Evolutionary conservation across 2,888 invertebrate species (phyloP).

Genomic region (Ophioninae sp.): DNA sequence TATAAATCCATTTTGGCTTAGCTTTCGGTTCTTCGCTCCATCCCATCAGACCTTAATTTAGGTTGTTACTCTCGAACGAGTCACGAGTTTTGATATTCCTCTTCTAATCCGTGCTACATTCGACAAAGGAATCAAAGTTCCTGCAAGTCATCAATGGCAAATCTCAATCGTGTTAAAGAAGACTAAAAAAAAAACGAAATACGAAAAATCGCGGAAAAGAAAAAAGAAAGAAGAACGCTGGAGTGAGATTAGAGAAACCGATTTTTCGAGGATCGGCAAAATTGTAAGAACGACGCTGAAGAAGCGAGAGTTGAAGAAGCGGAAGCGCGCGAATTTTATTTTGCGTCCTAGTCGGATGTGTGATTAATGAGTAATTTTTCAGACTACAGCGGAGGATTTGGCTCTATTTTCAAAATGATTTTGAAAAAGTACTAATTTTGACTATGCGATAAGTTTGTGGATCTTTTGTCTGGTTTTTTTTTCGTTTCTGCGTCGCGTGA

Average conservation of each 20-base stretch:
- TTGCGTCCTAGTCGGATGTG: constrained; percentile 32
- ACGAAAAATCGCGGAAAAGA: constrained; percentile 8
- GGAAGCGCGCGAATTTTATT: constrained; percentile 28
- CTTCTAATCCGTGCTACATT: constrained; percentile 12
- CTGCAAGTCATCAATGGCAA: neutral
- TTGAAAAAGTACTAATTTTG: no score
- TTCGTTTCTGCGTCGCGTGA: neutral
- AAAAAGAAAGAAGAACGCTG: constrained; percentile 37
- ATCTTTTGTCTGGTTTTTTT: neutral
- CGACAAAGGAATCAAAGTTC: neutral
- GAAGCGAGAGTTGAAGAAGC: neutral
- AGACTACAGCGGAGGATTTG: constrained; percentile 26
- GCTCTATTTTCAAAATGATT: no score
- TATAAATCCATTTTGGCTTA: no score
- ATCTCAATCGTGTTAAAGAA: constrained; percentile 5
- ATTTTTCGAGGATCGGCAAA: constrained; percentile 37
- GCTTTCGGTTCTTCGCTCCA: no score
- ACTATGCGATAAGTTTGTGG: constrained; percentile 13
- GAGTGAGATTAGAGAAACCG: constrained; percentile 53
- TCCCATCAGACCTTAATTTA: no score
- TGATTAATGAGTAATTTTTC: constrained; percentile 48
- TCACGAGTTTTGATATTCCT: constrained; percentile 4
- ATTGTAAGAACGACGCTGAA: neutral
- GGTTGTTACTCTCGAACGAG: neutral
- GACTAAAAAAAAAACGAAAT: neutral